Conservation (phyloP, 2,113 vertebrate species). For the Pan troglodytes region NHGRI_mPanTro3-v2.1_pri NC_072409.2:10688501-10689000, state of each 20-base stretch:
- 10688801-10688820: neutral
- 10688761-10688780: neutral
- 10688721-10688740: too few species aligned
- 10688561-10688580: neutral
- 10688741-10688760: neutral
- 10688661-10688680: neutral
- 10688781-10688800: too few species aligned
- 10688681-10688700: neutral
- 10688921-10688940: neutral
- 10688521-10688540: neutral
- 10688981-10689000: neutral
- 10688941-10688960: rapidly evolving
- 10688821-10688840: neutral
- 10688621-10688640: neutral
- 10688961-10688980: too few species aligned
- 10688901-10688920: neutral
- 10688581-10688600: neutral
- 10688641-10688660: neutral
- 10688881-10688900: neutral
- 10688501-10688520: neutral
- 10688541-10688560: too few species aligned
- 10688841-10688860: rapidly evolving
- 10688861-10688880: neutral
- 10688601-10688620: neutral
- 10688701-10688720: neutral